A percentile compares a stretch with the other conserved stretches of the same genome.
phyloP scores from a whole-genome alignment of 2,797 vertebrate genomes.

The Phoeniculus purpureus region DNA sequence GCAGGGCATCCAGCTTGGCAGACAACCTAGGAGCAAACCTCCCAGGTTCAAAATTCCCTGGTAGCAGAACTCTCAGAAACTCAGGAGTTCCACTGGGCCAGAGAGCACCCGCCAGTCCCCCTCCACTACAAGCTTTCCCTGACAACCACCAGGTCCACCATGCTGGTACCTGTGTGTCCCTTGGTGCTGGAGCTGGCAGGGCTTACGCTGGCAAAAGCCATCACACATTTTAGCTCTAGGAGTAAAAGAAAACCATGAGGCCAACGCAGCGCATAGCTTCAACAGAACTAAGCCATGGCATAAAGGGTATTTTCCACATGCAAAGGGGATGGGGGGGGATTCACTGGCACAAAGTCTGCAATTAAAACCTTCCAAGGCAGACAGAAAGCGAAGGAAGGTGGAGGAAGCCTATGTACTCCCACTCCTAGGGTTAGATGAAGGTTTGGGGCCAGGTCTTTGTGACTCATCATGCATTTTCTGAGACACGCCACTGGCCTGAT shows the following conservation, averaged over 20 bases:
- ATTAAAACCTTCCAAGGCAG: neutral
- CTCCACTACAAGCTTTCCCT: neutral
- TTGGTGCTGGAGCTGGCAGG: rapidly evolving
- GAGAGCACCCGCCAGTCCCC: neutral
- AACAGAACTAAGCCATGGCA: rapidly evolving
- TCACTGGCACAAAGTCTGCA: neutral
- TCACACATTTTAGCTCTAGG: neutral
- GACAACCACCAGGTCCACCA: neutral
- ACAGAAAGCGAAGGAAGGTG: neutral
- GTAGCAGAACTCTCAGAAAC: neutral
- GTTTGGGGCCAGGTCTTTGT: neutral
- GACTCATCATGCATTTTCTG: neutral
- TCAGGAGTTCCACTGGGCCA: neutral
- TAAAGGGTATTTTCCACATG: neutral
- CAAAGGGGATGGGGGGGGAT: neutral
- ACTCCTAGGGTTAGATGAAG: neutral
- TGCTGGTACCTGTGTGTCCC: rapidly evolving
- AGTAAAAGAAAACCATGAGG: neutral
- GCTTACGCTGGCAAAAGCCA: neutral
- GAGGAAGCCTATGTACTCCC: neutral
- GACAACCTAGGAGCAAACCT: neutral
- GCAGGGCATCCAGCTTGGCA: neutral
- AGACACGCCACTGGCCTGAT: neutral
- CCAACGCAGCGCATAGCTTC: neutral
- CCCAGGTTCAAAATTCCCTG: neutral